phyloP scores from a whole-genome alignment of 1,140 invertebrate genomes.

The Spodoptera litura region DNA sequence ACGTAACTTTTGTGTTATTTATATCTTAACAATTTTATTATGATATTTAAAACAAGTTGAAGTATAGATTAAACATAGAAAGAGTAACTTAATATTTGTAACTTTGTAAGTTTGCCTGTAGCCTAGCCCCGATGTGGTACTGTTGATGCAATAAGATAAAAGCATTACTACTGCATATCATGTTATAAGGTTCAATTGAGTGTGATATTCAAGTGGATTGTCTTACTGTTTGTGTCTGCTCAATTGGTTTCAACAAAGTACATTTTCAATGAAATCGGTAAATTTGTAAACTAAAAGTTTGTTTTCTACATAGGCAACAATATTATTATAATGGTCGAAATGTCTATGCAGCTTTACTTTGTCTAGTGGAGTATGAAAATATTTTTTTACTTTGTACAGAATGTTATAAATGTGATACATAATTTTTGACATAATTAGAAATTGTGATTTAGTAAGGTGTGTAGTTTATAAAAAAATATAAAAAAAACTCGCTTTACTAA shows the following conservation, averaged over 20 bases:
- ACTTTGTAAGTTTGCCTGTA: conserved; percentile 70
- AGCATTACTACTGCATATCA: conserved; percentile 64
- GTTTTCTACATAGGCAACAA: conserved; percentile 46
- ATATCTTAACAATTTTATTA: conserved; percentile 80
- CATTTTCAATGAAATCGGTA: conserved; percentile 50
- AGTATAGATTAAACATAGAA: conserved; percentile 75
- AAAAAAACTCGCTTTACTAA: conserved; percentile 81
- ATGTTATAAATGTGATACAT: conserved; percentile 84
- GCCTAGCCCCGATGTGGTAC: conserved; percentile 51
- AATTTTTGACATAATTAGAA: conserved; percentile 83
- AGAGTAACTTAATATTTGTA: conserved; percentile 76
- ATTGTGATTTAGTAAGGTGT: conserved; percentile 84
- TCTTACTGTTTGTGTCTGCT: conserved; percentile 43
- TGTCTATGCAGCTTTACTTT: conserved; percentile 76
- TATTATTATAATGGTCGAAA: conserved; percentile 57
- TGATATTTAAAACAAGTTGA: conserved; percentile 77
- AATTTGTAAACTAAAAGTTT: conserved; percentile 41
- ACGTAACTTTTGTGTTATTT: conserved; percentile 82
- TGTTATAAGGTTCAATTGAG: conserved; percentile 54
- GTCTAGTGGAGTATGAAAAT: conserved; percentile 79
- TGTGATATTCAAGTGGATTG: conserved; percentile 50
- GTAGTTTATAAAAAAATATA: conserved; percentile 75
- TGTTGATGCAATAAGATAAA: conserved; percentile 47
- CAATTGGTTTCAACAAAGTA: conserved; percentile 53
- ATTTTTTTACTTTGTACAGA: conserved; percentile 85